These are phyloP conservation scores for Zaprionus camerounensis DNA, from an alignment of 1,140 invertebrate species.

Conservation along the genomic window DNA sequence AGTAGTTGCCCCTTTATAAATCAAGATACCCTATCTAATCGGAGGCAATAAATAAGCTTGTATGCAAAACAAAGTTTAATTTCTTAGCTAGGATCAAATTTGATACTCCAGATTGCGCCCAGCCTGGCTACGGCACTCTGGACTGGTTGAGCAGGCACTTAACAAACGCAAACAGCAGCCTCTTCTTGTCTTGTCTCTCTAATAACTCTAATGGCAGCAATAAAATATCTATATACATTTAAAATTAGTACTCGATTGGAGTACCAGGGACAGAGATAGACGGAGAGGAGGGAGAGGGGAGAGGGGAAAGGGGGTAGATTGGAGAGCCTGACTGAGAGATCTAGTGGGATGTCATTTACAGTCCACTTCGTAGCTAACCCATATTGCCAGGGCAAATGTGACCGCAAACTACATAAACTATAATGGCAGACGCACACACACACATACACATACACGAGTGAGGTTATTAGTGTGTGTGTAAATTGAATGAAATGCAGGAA, in stretches of 20 bases:
- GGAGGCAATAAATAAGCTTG: constrained; percentile 8
- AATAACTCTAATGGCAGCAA: constrained; percentile 80
- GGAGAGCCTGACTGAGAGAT: constrained; percentile 2
- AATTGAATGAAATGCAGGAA: constrained; percentile 78
- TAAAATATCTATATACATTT: constrained; percentile 81
- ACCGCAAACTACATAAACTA: constrained; percentile 82
- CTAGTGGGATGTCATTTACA: constrained; percentile 40
- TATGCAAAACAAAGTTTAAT: constrained; percentile 26
- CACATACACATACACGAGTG: constrained; percentile 28
- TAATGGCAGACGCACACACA: constrained; percentile 64
- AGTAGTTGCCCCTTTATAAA: background rate
- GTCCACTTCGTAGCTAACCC: constrained; percentile 54
- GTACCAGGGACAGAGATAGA: background rate
- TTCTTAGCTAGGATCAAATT: background rate
- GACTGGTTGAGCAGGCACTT: constrained; percentile 46
- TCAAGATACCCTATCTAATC: background rate
- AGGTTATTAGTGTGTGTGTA: constrained; percentile 24
- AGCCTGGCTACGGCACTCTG: background rate
- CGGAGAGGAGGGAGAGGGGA: background rate
- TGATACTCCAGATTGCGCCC: background rate
- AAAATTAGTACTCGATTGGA: constrained; percentile 75
- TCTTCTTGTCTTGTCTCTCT: constrained; percentile 29
- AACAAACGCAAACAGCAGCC: constrained; percentile 53
- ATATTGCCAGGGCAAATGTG: constrained; percentile 71
- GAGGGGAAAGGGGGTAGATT: background rate